Evolutionary conservation across 2,113 vertebrate species (phyloP).

Genomic region (Hippocampus barbouri): DNA sequence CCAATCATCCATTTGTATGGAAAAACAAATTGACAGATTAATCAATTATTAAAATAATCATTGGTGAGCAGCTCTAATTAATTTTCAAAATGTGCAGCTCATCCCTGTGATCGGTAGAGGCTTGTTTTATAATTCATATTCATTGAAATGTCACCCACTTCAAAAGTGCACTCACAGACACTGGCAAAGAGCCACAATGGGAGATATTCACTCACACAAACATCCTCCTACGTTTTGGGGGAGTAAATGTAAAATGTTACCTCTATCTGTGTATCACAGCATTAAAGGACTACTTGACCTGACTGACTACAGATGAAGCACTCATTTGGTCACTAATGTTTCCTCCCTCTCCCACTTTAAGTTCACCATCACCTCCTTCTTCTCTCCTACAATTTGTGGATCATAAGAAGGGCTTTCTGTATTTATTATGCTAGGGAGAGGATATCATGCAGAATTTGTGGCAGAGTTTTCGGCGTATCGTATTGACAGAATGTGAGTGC

Average conservation of each 20-base stretch:
- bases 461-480: no score
- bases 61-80: no score
- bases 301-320: constrained; percentile 42
- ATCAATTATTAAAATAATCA: no score
- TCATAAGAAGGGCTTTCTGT: not conserved
- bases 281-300: constrained; percentile 58
- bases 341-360: constrained; percentile 19
- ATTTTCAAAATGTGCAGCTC: no score
- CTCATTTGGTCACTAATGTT: constrained; percentile 44
- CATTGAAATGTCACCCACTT: constrained; percentile 19
- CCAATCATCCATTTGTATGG: no score
- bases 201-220: constrained; percentile 15
- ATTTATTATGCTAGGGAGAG: not conserved
- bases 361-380: constrained; percentile 18
- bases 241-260: constrained; percentile 44
- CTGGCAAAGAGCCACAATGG: not conserved
- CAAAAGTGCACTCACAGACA: constrained; percentile 7
- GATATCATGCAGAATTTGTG: not conserved
- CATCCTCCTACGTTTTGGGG: constrained; percentile 17
- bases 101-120: no score
- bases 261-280: constrained; percentile 38
- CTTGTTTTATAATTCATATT: constrained; percentile 11
- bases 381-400: constrained; percentile 3
- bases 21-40: no score
- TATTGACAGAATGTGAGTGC: no score